Base-by-base conservation (phyloP, 2,797 vertebrate genomes). In the Molossus alvarezi region DNA sequence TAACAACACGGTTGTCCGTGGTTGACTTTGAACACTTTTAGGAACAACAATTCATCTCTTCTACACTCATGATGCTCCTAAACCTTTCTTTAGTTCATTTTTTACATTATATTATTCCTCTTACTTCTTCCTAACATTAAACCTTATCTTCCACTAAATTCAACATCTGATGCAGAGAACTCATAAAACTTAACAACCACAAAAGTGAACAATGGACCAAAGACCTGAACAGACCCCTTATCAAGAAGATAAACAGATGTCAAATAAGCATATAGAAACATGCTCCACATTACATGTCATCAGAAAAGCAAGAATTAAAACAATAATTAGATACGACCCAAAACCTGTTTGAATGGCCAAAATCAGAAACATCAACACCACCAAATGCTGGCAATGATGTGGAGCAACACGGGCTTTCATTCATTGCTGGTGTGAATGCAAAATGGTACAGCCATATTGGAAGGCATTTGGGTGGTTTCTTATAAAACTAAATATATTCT, bases 41-140 rank as follows among this genome's bases (percentile, higher is more conserved):
- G 72, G 18, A 62, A 6, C 13, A 60, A 48, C 6, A 95, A 29
- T 6, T 79, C 57, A 67, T 73, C 58, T 88, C 33, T 69, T 91
- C 33, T 20, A 55, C 23, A 27, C 45, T 72, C 15, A 55, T 27
- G 9, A 51, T 60, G 18, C 14, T 87, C 8, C 13, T 69, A 41
- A 29, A 37, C 4, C 6, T 81, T 69, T 73, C 14, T 88, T 55
- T 58, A 60, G 15, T 58, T 33, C 21, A 48, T 90, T 9, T 83
- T 91, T 95, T 53, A 71, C 37, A 72, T 57, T 37, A 64, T 60
- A 60, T 77, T 76, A 58, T 53, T 4, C 25, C 33, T 69, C 57
- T 91, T 51, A 60, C 29, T 37, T 86, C 17, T 77, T 75, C 75
- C 67, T 29, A 84, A 73, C 18, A 75, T 88, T 84, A 93, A 64